Base-by-base conservation (phyloP, 2,113 vertebrate genomes). In the Catharus fuscescens region DNA sequence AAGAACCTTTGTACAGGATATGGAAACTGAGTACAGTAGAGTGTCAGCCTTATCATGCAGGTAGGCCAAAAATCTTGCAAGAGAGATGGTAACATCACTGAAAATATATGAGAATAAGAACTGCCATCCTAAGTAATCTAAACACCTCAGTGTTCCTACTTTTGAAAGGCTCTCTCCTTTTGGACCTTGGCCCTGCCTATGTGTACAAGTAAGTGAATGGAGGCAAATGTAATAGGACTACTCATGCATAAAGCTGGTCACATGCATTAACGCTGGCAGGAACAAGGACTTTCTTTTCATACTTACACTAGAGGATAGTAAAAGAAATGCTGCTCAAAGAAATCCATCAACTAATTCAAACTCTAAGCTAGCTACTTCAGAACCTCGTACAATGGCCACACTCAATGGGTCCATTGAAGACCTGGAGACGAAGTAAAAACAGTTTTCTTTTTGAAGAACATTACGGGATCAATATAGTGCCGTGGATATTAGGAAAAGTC, bases 271-370 rank as follows among this genome's bases (percentile, higher is more conserved):
- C 3, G 20, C 86, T 93, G 92, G 56, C 92, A 92, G 88, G 90
- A 97, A 94, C 93, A 97, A 97, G 95, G 95, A 93, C 94, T 94
- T 97, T 97, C 94, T 93, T 94, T 92, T 94, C 53, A 85, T 85
- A 79, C 93, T 93, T 95, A 92, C 48, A 81, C 56, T 96, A 59
- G 79, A 95, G 56, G 89, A 82, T 88, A 96, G 88, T 67, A 97
- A 96, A 94, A 95, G 81, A 96, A 97, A 94, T 76, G 73, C 71
- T 91, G 74, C 72, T 91, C 89, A 86, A 89, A 93, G 91, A 97
- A 96, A 97, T 93, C 80, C 61, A 83, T 95, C 88, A 90, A 86
- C 74, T 91, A 93, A 95, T 97, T 96, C 78, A 96, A 94, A 95
- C 71, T 95, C 94, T 95, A 85, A 70, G 61, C 74, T 92, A 73